Percentiles rank a stretch among this genome's conserved stretches.
These are phyloP conservation scores for Eledone cirrhosa DNA, from an alignment of 2,888 invertebrate species.

Conservation along the genomic window DNA sequence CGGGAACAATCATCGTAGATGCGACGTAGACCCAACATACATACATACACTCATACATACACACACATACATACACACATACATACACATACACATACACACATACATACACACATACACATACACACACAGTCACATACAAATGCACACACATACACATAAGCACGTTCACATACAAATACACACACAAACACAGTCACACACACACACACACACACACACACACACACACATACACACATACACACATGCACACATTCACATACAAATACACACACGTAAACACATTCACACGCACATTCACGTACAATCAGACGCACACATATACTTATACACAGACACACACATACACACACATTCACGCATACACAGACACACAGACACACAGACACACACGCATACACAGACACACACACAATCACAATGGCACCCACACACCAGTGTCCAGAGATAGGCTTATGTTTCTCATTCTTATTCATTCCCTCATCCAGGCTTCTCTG, in stretches of 20 bases:
- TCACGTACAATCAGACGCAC: background rate
- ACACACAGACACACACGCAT: background rate
- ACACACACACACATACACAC: no score
- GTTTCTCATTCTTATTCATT: background rate
- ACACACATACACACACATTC: background rate
- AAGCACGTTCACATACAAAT: no score
- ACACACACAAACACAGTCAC: no score
- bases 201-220: no score
- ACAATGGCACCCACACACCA: no score
- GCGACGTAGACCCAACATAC: background rate
- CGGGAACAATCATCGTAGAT: background rate
- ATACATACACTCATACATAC: background rate
- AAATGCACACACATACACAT: no score
- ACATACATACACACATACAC: background rate
- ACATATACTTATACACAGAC: background rate
- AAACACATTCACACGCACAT: background rate
- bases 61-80: background rate
- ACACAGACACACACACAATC: no score
- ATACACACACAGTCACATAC: no score
- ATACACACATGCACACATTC: no score
- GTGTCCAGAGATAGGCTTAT: no score
- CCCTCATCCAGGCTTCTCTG: background rate
- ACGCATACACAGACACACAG: background rate
- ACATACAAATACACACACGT: no score
- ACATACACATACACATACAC: conserved; percentile 1